Percentiles rank a stretch among this genome's conserved stretches.
These are phyloP conservation scores for Tachycineta bicolor DNA, from an alignment of 2,113 vertebrate species.

Conservation along the genomic window DNA sequence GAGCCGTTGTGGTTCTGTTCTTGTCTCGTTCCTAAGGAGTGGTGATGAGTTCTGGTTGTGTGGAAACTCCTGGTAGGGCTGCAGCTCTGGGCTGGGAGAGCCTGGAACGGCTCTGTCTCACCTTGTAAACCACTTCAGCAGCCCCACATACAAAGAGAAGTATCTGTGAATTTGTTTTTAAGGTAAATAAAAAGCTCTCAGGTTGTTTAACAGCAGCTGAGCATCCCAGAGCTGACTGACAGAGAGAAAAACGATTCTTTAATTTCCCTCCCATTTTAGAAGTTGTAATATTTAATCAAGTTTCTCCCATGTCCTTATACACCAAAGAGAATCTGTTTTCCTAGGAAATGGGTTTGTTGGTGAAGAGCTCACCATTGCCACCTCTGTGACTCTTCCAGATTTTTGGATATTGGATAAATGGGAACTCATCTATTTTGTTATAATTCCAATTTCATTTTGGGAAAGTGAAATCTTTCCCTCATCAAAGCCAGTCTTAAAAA, in stretches of 20 bases:
- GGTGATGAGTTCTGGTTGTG: background rate
- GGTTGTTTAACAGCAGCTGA: background rate
- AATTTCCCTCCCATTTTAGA: background rate
- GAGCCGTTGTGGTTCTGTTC: accelerated
- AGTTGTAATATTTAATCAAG: background rate
- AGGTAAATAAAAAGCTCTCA: background rate
- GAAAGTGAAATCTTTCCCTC: background rate
- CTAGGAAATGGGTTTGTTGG: background rate
- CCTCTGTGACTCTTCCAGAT: background rate
- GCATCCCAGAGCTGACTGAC: background rate
- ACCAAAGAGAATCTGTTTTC: background rate
- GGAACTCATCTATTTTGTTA: background rate
- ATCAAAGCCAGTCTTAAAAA: background rate
- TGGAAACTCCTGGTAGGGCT: background rate
- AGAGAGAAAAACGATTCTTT: background rate
- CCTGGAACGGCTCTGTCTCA: background rate
- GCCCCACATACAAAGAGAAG: background rate
- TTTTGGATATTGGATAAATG: background rate
- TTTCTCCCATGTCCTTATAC: background rate
- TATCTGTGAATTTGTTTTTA: background rate
- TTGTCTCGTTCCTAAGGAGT: background rate
- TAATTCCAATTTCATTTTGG: background rate
- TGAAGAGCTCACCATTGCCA: background rate
- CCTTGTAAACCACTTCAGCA: background rate
- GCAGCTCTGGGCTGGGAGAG: background rate